Evolutionary conservation across 1,140 invertebrate genomes (phyloP), one percentile per base, ranked within the genome.

Genomic region (Scaptomyza montana): DNA sequence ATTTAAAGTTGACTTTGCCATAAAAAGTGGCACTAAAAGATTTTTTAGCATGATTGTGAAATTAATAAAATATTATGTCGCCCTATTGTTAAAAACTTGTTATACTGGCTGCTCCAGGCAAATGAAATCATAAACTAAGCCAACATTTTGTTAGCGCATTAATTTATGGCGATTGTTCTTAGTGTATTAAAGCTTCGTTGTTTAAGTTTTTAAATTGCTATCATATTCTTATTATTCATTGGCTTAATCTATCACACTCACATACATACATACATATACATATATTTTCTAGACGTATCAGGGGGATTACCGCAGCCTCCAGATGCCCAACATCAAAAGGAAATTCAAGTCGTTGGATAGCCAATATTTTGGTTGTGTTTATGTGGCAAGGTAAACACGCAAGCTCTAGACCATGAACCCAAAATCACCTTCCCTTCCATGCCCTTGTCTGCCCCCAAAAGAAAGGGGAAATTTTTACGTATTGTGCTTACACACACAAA

Each of bases 341-440:
- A 87, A 87, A 86, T 89, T 77, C 62, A 82, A 82, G 77, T 86
- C 78, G 61, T 74, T 74, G 69, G 73, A 65, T 55, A 67, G 71
- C 50, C 75, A 78, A 73, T 76, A 82, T 78, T 86, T 78, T 75
- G 57, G 57, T 50, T 78, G 71, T 82, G 70, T 79, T 74, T 89
- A 65, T 87, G 81, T 41, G 82, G 84, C 64, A 86, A 86, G 78
- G 78, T 82, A 86, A 87, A 87, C 81, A 86, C 81, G 81, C 81
- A 66, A 72, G 50, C 66, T 16, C 47, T 39, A 45, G 25, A 53
- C 55, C 59, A 41, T 36, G 54, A 56, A 39, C 3, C 50, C 12
- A n/a, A n/a, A n/a, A 30, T 4, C 13, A 5, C 39, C 19, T 2
- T 8, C 19, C 43, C 12, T n/a, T 2, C 55, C 28, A 19, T 12